Evolutionary conservation across 2,113 vertebrate species (phyloP), one percentile per base, ranked within the genome.

Genomic region (Cebus imitator): DNA sequence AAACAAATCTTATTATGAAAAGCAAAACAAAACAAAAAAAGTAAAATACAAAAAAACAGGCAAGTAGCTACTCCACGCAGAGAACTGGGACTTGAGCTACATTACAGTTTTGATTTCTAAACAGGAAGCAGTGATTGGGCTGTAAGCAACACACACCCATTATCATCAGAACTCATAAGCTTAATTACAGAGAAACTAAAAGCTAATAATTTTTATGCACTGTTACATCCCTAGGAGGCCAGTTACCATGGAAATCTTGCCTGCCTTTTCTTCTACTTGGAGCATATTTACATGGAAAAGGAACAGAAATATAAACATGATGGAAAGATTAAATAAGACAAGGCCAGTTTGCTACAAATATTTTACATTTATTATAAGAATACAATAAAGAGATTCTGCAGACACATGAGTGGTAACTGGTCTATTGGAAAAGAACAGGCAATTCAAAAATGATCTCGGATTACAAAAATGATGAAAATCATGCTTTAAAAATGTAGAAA

Each of bases 361-460:
- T 97, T 98, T 98, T 98, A 98, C 97, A 98, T 99, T 99, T 99
- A 99, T 99, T 99, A 97, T 98, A 99, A 98, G 98, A 98, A 98
- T 98, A 99, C 98, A 99, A 96, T 98, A 98, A 98, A 98, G 97
- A 87, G 90, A 87, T 83, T 97, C 98, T 96, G 92, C 95, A 98
- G 97, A 98, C 94, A 97, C 94, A 91, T 91, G 96, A 98, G 96
- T 98, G 97, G 97, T 97, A 98, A 98, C 64, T 98, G 96, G 94
- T 98, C 98, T 98, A 97, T 57, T 97, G 85, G 91, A 98, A 98
- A 97, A 98, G 94, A 98, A 97, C 98, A 95, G 97, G 93, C 97
- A 96, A 96, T 95, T 98, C 20, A 96, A 94, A 98, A 98, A 96
- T 90, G 80, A 61, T 90, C 94, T 90, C 96, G 91, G 86, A 98